Percentiles rank a stretch among this genome's conserved stretches.
These are phyloP conservation scores for Erinaceus europaeus DNA, from an alignment of 2,113 vertebrate species.

Conservation along the genomic window DNA sequence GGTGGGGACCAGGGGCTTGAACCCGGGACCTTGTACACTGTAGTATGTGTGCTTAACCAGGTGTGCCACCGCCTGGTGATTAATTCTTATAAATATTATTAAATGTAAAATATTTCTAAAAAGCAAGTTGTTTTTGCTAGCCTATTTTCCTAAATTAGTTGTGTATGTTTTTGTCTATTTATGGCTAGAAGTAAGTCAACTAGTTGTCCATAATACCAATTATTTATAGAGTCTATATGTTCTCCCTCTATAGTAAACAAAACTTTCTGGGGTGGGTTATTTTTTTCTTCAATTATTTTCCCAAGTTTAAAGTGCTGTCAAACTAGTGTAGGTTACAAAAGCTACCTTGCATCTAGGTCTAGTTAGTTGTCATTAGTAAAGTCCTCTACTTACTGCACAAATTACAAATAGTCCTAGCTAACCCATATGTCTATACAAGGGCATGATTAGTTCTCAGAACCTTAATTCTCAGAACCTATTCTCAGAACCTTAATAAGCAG, in stretches of 20 bases:
- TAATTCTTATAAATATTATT: neutral
- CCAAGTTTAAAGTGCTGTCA: neutral
- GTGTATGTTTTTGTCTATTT: neutral
- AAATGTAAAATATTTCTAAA: neutral
- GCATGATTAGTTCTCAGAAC: neutral
- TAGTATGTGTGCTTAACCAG: neutral
- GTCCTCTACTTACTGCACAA: neutral
- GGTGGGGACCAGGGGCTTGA: no score
- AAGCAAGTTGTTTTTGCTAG: neutral
- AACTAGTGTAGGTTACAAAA: neutral
- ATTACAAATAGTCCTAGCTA: neutral
- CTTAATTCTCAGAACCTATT: neutral
- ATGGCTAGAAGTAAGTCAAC: neutral
- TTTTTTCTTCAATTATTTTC: constrained; percentile 11
- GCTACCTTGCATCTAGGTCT: neutral
- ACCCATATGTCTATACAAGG: neutral
- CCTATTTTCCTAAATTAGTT: neutral
- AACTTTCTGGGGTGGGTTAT: neutral
- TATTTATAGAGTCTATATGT: neutral
- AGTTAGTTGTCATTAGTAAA: neutral
- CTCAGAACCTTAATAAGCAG: neutral
- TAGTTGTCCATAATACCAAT: neutral
- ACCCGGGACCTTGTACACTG: no score
- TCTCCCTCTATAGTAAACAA: neutral
- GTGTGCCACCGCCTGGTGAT: neutral